Percentiles rank a stretch among this genome's conserved stretches.
phyloP scores from a whole-genome alignment of 2,797 vertebrate genomes.

The Anguilla pacifica region DNA sequence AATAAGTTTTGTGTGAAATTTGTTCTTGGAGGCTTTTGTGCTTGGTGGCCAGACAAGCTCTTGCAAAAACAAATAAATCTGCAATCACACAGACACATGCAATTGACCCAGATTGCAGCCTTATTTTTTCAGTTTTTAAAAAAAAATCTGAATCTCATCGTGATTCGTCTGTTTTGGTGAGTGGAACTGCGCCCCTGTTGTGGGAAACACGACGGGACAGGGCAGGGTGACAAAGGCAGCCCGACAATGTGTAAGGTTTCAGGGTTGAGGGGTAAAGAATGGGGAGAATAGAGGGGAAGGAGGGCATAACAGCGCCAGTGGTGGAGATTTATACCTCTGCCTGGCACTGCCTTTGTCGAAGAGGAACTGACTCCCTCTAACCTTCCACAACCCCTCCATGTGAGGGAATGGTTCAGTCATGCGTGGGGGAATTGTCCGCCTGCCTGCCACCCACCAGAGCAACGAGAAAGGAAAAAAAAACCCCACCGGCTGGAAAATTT shows the following conservation, averaged over 20 bases:
- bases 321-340: slow-evolving; percentile 21
- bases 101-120: neutral
- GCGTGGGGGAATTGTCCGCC: slow-evolving; percentile 24
- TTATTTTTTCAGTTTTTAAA: neutral
- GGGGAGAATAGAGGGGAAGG: neutral
- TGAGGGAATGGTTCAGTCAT: slow-evolving; percentile 33
- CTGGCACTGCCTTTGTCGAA: slow-evolving; percentile 13
- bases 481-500: slow-evolving; percentile 29
- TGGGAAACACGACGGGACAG: neutral
- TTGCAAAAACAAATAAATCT: neutral
- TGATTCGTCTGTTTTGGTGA: slow-evolving; percentile 15
- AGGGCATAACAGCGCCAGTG: slow-evolving; percentile 3
- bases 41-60: neutral
- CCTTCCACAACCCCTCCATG: neutral
- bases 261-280: neutral
- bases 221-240: neutral
- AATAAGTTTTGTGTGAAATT: neutral
- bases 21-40: neutral
- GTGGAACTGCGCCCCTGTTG: neutral
- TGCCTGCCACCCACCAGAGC: slow-evolving; percentile 12
- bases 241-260: neutral
- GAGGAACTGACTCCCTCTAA: slow-evolving; percentile 12
- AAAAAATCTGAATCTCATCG: neutral
- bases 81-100: neutral
- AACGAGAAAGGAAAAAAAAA: neutral